These are phyloP conservation scores for Callipepla squamata DNA, from an alignment of 2,113 vertebrate genomes.

Conservation along the genomic window DNA sequence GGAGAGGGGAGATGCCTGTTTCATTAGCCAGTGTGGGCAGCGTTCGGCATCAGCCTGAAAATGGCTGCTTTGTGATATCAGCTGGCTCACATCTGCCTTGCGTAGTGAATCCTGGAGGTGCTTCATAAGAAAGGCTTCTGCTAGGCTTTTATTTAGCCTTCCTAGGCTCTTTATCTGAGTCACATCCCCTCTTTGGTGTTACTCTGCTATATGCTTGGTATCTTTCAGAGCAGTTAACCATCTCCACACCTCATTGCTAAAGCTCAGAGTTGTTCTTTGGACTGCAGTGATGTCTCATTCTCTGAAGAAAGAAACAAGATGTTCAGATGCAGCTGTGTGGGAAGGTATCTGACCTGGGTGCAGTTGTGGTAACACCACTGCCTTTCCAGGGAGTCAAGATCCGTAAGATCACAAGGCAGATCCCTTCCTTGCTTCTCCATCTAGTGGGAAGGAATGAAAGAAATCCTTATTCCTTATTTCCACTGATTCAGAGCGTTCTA, in stretches of 20 bases:
- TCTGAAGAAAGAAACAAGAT: background rate
- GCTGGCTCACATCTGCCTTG: background rate
- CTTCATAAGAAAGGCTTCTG: background rate
- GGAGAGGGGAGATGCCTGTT: background rate
- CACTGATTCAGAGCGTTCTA: background rate
- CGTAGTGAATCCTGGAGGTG: background rate
- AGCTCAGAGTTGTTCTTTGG: background rate
- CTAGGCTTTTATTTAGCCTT: background rate
- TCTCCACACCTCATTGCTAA: background rate
- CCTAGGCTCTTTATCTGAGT: background rate
- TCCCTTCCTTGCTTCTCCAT: conserved; percentile 82
- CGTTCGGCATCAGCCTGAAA: background rate
- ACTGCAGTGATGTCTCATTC: background rate
- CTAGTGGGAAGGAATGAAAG: conserved; percentile 17
- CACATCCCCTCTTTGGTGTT: background rate
- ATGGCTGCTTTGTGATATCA: background rate
- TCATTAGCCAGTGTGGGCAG: background rate
- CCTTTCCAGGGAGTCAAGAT: conserved; percentile 72
- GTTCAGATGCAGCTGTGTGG: background rate
- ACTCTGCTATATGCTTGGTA: background rate
- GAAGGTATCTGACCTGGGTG: conserved; percentile 68
- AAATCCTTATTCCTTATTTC: background rate
- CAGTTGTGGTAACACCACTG: conserved; percentile 69
- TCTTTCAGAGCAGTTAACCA: background rate
- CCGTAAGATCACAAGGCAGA: conserved; percentile 76